Percentiles rank a stretch among this genome's conserved stretches.
Conservation (phyloP, 2,888 invertebrate species). For the Phengaris arion region DNA sequence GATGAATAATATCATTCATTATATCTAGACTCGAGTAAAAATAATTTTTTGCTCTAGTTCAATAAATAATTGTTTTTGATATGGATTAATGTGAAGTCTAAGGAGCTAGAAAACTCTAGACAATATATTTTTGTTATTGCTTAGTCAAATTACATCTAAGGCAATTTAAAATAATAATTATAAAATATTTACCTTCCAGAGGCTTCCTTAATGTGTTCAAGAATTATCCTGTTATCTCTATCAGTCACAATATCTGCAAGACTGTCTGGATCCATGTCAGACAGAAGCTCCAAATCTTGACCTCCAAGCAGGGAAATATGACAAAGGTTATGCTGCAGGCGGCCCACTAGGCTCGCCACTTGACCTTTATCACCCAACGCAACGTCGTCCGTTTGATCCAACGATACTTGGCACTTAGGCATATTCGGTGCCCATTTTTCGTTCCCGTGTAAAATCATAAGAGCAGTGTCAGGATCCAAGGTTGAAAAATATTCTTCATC, state of each 20-base stretch:
- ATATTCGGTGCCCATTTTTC: slow-evolving; percentile 86
- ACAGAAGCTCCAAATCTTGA: slow-evolving; percentile 89
- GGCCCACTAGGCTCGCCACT: slow-evolving; percentile 86
- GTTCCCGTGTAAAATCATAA: slow-evolving; percentile 88
- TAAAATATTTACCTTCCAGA: slow-evolving; percentile 82
- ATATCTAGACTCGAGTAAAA: neutral
- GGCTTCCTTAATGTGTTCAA: slow-evolving; percentile 90
- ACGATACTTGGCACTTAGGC: slow-evolving; percentile 81
- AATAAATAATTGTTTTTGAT: neutral
- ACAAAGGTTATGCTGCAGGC: slow-evolving; percentile 88
- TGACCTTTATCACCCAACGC: slow-evolving; percentile 76
- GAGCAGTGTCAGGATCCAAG: slow-evolving; percentile 90
- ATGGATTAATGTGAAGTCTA: neutral
- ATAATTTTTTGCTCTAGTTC: neutral
- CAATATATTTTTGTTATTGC: neutral
- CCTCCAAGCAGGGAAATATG: slow-evolving; percentile 91
- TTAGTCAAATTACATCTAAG: neutral
- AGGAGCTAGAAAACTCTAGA: neutral
- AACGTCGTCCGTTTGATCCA: slow-evolving; percentile 80
- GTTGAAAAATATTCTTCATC: slow-evolving; percentile 97
- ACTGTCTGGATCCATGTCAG: slow-evolving; percentile 94
- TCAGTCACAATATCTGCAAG: slow-evolving; percentile 89
- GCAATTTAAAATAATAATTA: neutral
- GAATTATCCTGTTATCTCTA: slow-evolving; percentile 85
- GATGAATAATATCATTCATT: neutral